phyloP scores from a whole-genome alignment of 2,888 invertebrate genomes.

The Chromoteleia sp. region DNA sequence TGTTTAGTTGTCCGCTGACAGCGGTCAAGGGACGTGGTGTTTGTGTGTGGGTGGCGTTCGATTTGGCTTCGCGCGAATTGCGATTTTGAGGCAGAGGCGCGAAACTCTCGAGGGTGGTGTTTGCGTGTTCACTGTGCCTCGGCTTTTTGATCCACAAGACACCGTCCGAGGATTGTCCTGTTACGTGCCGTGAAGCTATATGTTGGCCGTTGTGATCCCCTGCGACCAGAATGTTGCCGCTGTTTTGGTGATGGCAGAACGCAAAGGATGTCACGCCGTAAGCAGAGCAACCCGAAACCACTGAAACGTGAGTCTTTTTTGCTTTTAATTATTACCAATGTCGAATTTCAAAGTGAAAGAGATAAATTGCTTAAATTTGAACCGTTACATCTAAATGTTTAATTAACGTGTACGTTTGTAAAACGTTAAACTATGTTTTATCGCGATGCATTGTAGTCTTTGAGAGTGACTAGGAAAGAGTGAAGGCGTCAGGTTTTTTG shows the following conservation, averaged over 20 bases:
- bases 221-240: constrained; percentile 77
- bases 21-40: constrained; percentile 80
- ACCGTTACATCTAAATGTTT: too few relatives aligned
- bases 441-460: too few relatives aligned
- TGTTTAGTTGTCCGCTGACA: constrained; percentile 84
- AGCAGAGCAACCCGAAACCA: constrained; percentile 98
- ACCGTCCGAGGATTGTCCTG: constrained; percentile 51
- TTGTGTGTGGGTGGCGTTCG: constrained; percentile 70
- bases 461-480: too few relatives aligned
- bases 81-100: constrained; percentile 48
- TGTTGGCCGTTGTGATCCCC: constrained; percentile 65
- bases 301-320: constrained; percentile 92
- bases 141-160: constrained; percentile 8
- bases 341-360: too few relatives aligned
- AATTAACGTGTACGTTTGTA: too few relatives aligned
- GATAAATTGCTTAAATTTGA: too few relatives aligned
- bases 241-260: constrained; percentile 83
- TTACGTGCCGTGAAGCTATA: constrained; percentile 66
- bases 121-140: constrained; percentile 31
- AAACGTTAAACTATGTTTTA: too few relatives aligned
- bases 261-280: constrained; percentile 93
- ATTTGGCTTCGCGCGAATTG: constrained; percentile 42
- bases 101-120: constrained; percentile 48
- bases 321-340: constrained; percentile 3
- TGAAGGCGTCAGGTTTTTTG: too few relatives aligned